These are phyloP conservation scores for Trachythela sp. DNA, from an alignment of 64 coral and sea anemone genomes.

Conservation along the genomic window DNA sequence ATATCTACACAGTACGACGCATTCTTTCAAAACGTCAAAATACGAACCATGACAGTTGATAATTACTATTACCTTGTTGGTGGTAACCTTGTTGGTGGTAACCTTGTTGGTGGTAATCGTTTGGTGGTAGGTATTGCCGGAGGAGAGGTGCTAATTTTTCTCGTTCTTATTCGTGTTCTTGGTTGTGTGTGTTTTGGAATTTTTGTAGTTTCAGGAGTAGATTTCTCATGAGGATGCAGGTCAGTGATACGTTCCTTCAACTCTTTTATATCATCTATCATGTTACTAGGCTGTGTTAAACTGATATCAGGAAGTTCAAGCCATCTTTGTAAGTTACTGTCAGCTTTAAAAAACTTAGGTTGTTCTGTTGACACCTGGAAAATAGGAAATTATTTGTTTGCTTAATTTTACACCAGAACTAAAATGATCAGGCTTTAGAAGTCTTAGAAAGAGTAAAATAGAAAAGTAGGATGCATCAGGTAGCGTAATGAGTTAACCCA, in stretches of 20 bases:
- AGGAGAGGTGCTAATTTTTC: not conserved
- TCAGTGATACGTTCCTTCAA: not conserved
- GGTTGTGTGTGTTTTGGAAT: not conserved
- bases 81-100: not conserved
- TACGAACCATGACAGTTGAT: too few species aligned
- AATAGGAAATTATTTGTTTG: not conserved
- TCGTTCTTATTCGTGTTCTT: not conserved
- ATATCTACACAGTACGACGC: too few species aligned
- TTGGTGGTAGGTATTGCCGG: not conserved
- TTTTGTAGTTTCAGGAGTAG: not conserved
- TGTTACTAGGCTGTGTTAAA: not conserved
- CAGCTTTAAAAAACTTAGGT: conserved; percentile 18
- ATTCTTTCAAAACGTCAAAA: too few species aligned
- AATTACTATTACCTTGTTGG: too few species aligned
- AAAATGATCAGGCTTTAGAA: too few species aligned
- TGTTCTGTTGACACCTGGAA: conserved; percentile 19
- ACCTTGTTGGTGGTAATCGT: not conserved
- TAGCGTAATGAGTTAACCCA: too few species aligned
- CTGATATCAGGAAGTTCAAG: conserved; percentile 8
- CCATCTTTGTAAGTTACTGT: conserved; percentile 19
- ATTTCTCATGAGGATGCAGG: not conserved
- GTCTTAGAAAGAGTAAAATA: too few species aligned
- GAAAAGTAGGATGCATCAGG: too few species aligned
- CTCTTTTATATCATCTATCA: not conserved
- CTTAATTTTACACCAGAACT: not conserved